Base-by-base conservation (phyloP, 2,113 vertebrate genomes). In the Patagioenas fasciata region DNA sequence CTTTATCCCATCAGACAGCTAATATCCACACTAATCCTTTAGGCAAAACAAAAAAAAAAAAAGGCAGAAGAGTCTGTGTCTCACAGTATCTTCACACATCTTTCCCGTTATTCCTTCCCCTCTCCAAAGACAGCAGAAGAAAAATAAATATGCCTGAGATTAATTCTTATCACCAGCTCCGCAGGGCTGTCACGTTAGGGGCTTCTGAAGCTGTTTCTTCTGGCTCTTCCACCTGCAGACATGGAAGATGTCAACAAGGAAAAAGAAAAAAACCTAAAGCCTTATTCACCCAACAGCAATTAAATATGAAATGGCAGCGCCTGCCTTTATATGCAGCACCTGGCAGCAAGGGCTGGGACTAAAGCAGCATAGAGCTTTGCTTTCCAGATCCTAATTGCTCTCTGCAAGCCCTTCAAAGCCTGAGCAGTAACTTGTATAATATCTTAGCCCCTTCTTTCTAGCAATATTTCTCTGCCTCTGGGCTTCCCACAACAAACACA, bases 121-220 rank as follows among this genome's bases (percentile, higher is more conserved):
- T 40, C 38, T 77, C 34, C 18, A 90, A 71, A 80, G 31, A 36
- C 51, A 96, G 58, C 18, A 73, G n/a, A 61, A 85, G 25, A 50
- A 36, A 84, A 84, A 66, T 40, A 88, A 89, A 69, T 61, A 78
- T 81, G n/a, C 15, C 38, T 58, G n/a, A 62, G 42, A 94, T 85
- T 85, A 90, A 90, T 89, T 85, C 54, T 80, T 95, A 90, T 93
- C 84, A 82, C 17, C 25, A 79, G 7, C 34, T 36, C 81, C 75
- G 19, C 81, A 91, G 58, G 29, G 25, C 29, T 85, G 60, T 74
- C 54, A 78, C 14, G 42, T 71, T 78, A 70, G 42, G 28, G 34
- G 64, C 15, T 83, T 88, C 71, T 7, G 2, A 90, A 91, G 26
- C 44, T 61, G 51, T 74, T 93, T 88, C 48, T 95, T 88, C 32